Base-by-base conservation (phyloP, 2,888 invertebrate genomes). In the Drosophila limbata region DNA sequence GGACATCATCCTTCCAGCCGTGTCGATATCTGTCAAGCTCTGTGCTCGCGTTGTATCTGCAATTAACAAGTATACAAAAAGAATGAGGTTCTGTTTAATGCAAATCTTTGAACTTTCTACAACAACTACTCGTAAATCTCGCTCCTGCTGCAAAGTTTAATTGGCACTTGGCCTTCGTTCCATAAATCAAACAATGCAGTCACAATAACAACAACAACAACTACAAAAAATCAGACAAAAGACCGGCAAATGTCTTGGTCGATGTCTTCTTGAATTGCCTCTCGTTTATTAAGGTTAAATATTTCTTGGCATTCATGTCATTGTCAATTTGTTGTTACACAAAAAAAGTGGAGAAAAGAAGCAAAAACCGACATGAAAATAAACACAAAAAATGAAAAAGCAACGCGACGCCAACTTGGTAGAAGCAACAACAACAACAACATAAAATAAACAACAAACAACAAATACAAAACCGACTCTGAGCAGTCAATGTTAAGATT, bases 241-340 rank as follows among this genome's bases (percentile, higher is more conserved):
- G 79, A 74, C 57, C 70, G 63, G 72, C 65, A 77, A 81, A 73
- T 67, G 71, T 66, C 60, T 69, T 74, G 75, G 73, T 61, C 76
- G 65, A 66, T 74, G 79, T 63, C 69, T 62, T 57, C 52, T 68
- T 17, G 37, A 33, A 40, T 35, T 59, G 64, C 59, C 52, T 28
- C 31, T 68, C 84, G 73, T 84, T 89, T 89, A 86, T 86, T 86
- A 86, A 86, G 85, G 85, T 86, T 89, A 86, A 86, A 89, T 84
- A 88, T 89, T 86, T 89, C 87, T 86, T 72, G 73, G 70, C 84
- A 84, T 84, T 85, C 88, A 88, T 86, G 88, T 89, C 89, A 87
- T 88, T 89, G 86, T 87, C 90, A 87, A 87, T 85, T 88, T 83
- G 77, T 85, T 88, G 77, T 85, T 82, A 83, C 82, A 88, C 77